Conservation (phyloP, 2,113 vertebrate genomes). For the Danio rerio region DNA sequence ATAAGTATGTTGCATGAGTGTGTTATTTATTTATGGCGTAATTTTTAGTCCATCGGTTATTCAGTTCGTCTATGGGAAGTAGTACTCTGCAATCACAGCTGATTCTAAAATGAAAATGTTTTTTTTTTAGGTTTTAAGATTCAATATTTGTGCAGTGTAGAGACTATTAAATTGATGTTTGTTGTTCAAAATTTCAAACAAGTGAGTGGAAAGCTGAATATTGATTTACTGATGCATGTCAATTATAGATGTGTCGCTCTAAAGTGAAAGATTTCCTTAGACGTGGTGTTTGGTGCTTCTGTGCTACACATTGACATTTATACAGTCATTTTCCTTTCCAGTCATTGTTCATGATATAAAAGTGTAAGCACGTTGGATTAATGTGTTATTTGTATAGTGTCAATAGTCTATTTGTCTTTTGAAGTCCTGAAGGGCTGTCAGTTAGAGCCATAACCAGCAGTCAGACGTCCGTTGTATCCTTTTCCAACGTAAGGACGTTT, state of each 20-base stretch:
- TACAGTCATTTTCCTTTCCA: background rate
- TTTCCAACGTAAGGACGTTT: conserved; percentile 47
- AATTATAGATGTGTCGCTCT: conserved; percentile 8
- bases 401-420: no score
- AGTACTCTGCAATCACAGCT: background rate
- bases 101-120: background rate
- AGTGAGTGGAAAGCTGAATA: background rate
- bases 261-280: background rate
- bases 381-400: background rate
- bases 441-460: background rate
- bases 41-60: no score
- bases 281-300: background rate
- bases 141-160: no score
- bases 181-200: background rate
- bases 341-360: background rate
- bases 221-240: background rate
- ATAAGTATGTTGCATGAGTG: background rate
- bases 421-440: background rate
- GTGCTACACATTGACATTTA: background rate
- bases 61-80: background rate
- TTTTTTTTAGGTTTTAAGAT: no score
- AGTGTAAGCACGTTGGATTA: background rate
- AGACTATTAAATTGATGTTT: background rate
- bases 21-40: background rate
- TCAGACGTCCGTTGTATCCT: conserved; percentile 27